Conservation (phyloP, 1,140 invertebrate genomes). For the Camponotus vicinus region DNA sequence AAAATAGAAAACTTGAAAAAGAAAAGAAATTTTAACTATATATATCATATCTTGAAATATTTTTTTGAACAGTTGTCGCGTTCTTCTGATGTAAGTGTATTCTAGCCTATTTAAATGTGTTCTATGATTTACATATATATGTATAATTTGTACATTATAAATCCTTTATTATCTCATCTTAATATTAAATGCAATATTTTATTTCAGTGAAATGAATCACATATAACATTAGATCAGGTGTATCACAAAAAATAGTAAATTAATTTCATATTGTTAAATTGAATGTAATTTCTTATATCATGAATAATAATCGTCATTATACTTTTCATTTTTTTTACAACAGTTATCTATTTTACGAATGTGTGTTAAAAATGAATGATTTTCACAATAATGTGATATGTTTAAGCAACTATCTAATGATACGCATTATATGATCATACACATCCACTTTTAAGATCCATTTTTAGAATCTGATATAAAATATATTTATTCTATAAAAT, state of each 20-base stretch:
- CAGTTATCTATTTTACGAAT: constrained; percentile 33
- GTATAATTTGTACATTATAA: constrained; percentile 47
- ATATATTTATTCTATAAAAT: constrained; percentile 23
- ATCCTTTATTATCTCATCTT: constrained; percentile 26
- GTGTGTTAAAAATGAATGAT: background rate
- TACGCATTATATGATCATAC: background rate
- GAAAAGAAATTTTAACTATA: constrained; percentile 28
- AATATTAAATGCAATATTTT: constrained; percentile 55
- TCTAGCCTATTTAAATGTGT: constrained; percentile 54
- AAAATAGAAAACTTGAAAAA: background rate
- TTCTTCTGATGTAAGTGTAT: constrained; percentile 63
- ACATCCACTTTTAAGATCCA: background rate
- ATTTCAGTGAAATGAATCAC: constrained; percentile 62
- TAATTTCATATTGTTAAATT: constrained; percentile 46
- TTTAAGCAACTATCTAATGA: background rate
- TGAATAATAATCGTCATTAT: constrained; percentile 19
- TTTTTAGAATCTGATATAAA: background rate
- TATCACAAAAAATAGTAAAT: constrained; percentile 29
- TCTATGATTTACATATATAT: constrained; percentile 59
- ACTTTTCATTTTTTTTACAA: constrained; percentile 42
- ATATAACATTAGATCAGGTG: constrained; percentile 45
- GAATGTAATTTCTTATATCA: constrained; percentile 59
- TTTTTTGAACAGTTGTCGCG: constrained; percentile 12
- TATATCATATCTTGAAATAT: background rate
- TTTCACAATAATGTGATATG: constrained; percentile 25